These are phyloP conservation scores for Lucilia sericata DNA, from an alignment of 1,140 invertebrate genomes.

Conservation along the genomic window DNA sequence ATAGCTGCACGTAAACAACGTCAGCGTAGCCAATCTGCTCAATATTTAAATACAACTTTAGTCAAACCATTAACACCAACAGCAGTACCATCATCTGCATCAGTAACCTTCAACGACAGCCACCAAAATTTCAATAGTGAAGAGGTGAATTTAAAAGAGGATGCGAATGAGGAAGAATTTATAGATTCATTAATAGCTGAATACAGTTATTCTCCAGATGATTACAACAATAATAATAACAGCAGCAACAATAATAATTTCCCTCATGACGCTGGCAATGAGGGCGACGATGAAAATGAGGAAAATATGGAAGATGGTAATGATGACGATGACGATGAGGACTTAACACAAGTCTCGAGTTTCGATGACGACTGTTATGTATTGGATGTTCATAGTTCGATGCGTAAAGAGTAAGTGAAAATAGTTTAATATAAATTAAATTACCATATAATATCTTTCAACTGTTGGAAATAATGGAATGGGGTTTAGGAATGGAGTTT, in stretches of 20 bases:
- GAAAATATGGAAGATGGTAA: slow-evolving; percentile 15
- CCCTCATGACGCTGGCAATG: neutral
- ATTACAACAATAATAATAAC: slow-evolving; percentile 7
- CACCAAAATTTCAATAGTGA: neutral
- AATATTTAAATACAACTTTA: neutral
- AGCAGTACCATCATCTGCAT: neutral
- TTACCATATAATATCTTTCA: too few species aligned
- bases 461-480: too few species aligned
- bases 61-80: neutral
- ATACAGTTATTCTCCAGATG: slow-evolving; percentile 19
- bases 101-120: too few species aligned
- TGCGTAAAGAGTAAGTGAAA: slow-evolving; percentile 55
- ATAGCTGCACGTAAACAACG: neutral
- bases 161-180: neutral
- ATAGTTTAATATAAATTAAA: neutral
- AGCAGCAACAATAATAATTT: neutral
- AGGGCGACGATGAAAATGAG: slow-evolving; percentile 13
- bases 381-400: slow-evolving; percentile 18
- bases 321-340: neutral
- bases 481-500: too few species aligned
- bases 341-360: slow-evolving; percentile 47
- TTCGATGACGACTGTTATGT: slow-evolving; percentile 50
- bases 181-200: slow-evolving; percentile 30
- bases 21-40: slow-evolving; percentile 35
- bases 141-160: neutral